A percentile compares a stretch with the other conserved stretches of the same genome.
Conservation (phyloP, 2,113 vertebrate genomes). For the Mola mola region DNA sequence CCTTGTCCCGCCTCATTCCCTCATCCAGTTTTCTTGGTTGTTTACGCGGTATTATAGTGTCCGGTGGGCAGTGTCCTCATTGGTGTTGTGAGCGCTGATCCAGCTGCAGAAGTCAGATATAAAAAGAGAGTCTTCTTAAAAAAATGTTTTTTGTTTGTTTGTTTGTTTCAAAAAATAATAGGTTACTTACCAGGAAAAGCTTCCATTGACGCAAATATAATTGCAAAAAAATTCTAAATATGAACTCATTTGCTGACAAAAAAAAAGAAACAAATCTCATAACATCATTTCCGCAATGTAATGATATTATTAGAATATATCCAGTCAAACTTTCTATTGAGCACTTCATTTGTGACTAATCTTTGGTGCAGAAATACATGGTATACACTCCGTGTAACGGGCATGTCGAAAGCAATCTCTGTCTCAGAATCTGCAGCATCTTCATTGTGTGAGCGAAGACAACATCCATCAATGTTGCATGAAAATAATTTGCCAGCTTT, state of each 20-base stretch:
- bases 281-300: neutral
- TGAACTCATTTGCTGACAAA: slow-evolving; percentile 14
- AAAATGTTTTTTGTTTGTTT: no score
- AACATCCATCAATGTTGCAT: slow-evolving; percentile 80
- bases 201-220: no score
- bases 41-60: no score
- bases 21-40: no score
- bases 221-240: slow-evolving; percentile 23
- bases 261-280: neutral
- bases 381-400: slow-evolving; percentile 60
- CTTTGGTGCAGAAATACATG: slow-evolving; percentile 42
- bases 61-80: no score
- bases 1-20: no score
- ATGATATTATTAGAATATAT: slow-evolving; percentile 43
- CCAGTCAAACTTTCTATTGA: slow-evolving; percentile 23
- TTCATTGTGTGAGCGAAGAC: slow-evolving; percentile 80
- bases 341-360: slow-evolving; percentile 40
- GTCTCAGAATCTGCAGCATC: slow-evolving; percentile 66
- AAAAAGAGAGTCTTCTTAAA: no score
- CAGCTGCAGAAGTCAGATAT: no score
- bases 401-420: slow-evolving; percentile 73
- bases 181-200: no score
- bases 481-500: slow-evolving; percentile 82
- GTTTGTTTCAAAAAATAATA: no score
- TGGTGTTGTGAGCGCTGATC: no score